Evolutionary conservation across 2,888 invertebrate genomes (phyloP), one percentile per base, ranked within the genome.

Genomic region (Yponomeuta cagnagella): DNA sequence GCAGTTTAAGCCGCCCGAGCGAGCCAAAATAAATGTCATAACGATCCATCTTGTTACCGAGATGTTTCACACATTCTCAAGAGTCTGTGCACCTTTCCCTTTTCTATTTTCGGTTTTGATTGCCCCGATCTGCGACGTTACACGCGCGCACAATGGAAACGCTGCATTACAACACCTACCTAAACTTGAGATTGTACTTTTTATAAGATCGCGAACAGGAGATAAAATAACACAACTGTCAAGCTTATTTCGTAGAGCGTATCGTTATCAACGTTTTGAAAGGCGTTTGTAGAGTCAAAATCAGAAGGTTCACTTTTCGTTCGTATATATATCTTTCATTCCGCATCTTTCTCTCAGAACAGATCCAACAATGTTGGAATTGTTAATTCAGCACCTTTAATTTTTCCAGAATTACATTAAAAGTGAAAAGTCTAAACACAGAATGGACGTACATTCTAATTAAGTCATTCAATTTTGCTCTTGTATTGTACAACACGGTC

Each of bases 1-100:
- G 9, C 43, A 43, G 43, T 43, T 43, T 43, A 43, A 43, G 43
- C 23, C 52, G 31, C 48, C 52, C 52, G 74, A 78, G 70, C 33
- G 76, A 76, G 84, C 84, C 84, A 85, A 85, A 84, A 85, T 81
- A 78, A 81, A 84, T 82, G 37, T 80, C 82, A 83, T 66, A 66
- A 33, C 37, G 33, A 66, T 66, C 31, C 52, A 77, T 79, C 77
- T 81, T 77, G 76, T 80, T 78, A 79, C 77, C 77, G 74, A 75
- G 74, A 75, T 69, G 70, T 70, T 64, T 12, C 15, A 73, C 74
- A 76, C 76, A 72, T 76, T 73, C 72, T 77, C 74, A 58, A 15
- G 15, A 58, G 73, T 78, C 76, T 76, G 68, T 68, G 73, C 71
- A 72, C 33, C 33, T 73, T 74, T 76, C 71, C 70, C 67, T 67